These are phyloP conservation scores for Strigamia maritima DNA, from an alignment of 2,888 invertebrate species.

Conservation along the genomic window DNA sequence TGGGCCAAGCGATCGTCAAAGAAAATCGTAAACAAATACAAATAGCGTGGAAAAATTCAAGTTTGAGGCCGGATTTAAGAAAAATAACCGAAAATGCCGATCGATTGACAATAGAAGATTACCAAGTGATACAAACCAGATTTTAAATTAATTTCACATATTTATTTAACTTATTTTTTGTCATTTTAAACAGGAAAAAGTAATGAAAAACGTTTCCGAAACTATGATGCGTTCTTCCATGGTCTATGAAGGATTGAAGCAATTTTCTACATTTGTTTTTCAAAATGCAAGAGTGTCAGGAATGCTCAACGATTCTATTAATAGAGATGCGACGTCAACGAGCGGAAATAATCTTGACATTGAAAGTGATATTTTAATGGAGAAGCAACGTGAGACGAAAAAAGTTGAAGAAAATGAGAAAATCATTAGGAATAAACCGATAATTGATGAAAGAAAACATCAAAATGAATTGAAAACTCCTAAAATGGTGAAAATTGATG, in stretches of 20 bases:
- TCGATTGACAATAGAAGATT: not conserved
- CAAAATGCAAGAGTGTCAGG: not conserved
- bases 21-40: slow-evolving; percentile 63
- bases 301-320: not conserved
- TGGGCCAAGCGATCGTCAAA: slow-evolving; percentile 65
- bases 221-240: slow-evolving; percentile 64
- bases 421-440: not conserved
- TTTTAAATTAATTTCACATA: not conserved
- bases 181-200: not conserved
- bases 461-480: too few species aligned
- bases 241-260: slow-evolving; percentile 67
- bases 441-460: not conserved
- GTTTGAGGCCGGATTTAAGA: slow-evolving; percentile 57
- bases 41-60: slow-evolving; percentile 68
- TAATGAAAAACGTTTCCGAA: slow-evolving; percentile 54
- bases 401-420: not conserved
- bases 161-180: too few species aligned
- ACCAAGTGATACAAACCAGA: slow-evolving; percentile 48
- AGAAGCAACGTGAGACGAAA: not conserved
- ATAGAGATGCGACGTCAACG: not conserved
- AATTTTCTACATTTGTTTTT: slow-evolving; percentile 56
- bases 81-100: slow-evolving; percentile 37
- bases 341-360: not conserved
- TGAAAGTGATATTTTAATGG: not conserved
- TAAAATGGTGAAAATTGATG: too few species aligned